Evolutionary conservation across 2,888 invertebrate genomes (phyloP).

Genomic region (Phytoseiulus persimilis): DNA sequence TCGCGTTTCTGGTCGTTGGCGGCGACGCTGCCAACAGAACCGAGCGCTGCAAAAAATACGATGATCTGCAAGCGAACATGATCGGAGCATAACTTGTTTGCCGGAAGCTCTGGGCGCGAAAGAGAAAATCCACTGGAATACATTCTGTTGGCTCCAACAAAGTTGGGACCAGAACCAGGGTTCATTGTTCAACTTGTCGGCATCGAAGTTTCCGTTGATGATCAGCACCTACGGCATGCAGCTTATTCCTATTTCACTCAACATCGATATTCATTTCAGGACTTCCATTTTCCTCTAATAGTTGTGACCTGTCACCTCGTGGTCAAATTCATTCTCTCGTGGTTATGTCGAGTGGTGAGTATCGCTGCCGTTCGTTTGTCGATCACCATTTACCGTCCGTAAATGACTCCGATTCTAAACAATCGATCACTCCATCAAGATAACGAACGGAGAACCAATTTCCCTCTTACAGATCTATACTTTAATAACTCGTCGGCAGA

Average conservation of each 20-base stretch:
- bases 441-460: not conserved
- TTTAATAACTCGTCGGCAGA: conserved; percentile 53
- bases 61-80: not conserved
- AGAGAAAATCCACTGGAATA: no score
- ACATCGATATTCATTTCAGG: conserved; percentile 56
- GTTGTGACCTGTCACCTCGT: conserved; percentile 82
- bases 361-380: not conserved
- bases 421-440: no score
- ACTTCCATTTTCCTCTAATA: conserved; percentile 74
- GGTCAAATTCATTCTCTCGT: conserved; percentile 74
- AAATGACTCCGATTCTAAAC: no score
- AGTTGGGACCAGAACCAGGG: no score
- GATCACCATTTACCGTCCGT: no score
- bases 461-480: not conserved
- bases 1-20: not conserved
- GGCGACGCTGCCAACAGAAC: not conserved
- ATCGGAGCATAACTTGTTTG: not conserved
- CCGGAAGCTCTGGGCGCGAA: not conserved
- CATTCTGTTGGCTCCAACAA: no score
- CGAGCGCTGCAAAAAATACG: not conserved
- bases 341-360: conserved; percentile 58
- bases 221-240: no score
- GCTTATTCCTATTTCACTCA: no score
- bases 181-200: no score
- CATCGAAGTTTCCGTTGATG: no score